Evolutionary conservation across 1,140 invertebrate species (phyloP).

Genomic region (Hermetia illucens): DNA sequence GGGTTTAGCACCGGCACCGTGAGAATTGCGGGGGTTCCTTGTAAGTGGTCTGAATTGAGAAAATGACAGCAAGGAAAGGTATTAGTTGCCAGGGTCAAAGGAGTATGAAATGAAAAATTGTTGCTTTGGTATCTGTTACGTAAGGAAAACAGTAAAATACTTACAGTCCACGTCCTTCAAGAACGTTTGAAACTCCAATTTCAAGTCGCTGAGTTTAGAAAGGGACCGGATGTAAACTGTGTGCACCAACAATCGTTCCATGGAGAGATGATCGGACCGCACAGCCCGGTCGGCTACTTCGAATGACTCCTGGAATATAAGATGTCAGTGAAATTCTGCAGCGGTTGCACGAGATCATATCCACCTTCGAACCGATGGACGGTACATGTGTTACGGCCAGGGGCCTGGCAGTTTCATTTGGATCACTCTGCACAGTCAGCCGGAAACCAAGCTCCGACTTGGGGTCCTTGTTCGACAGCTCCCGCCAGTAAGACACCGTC

Average conservation of each 20-base stretch:
- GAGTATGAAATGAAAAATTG: slow-evolving; percentile 4
- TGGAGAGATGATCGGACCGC: slow-evolving; percentile 75
- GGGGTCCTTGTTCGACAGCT: slow-evolving; percentile 46
- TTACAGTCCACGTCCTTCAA: slow-evolving; percentile 59
- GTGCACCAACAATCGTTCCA: slow-evolving; percentile 92
- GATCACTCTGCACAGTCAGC: slow-evolving; percentile 77
- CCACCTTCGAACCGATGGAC: slow-evolving; percentile 49
- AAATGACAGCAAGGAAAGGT: background rate
- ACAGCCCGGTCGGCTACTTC: slow-evolving; percentile 70
- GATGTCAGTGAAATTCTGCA: background rate
- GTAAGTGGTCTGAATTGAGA: slow-evolving; percentile 39
- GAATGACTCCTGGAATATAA: slow-evolving; percentile 15
- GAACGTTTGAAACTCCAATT: slow-evolving; percentile 60
- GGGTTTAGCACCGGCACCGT: slow-evolving; percentile 78
- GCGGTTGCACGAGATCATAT: slow-evolving; percentile 27
- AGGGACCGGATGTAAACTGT: slow-evolving; percentile 88
- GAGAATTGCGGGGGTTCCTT: slow-evolving; percentile 79
- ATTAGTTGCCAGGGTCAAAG: background rate
- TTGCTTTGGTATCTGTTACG: background rate
- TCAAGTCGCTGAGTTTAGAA: slow-evolving; percentile 67
- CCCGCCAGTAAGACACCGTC: slow-evolving; percentile 84
- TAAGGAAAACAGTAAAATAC: slow-evolving; percentile 11
- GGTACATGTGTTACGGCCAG: slow-evolving; percentile 80
- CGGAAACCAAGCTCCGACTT: slow-evolving; percentile 76
- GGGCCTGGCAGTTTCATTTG: slow-evolving; percentile 62